phyloP scores from a whole-genome alignment of 37 sponge, comb jelly and placozoan species.

The Haliclona indistincta region DNA sequence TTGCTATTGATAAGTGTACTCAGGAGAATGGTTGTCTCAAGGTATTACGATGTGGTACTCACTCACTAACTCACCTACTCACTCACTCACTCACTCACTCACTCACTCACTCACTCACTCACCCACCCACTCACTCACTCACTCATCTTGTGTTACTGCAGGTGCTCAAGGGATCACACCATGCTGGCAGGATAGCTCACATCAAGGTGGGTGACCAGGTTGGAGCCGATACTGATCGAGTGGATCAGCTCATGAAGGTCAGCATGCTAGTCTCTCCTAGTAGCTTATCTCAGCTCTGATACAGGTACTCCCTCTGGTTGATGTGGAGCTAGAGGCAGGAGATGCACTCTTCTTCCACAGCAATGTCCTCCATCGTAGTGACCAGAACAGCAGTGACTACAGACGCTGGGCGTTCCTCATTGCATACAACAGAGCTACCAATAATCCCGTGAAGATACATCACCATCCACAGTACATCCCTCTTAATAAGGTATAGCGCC shows the following conservation, averaged over 20 bases:
- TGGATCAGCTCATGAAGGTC: constrained; percentile 65
- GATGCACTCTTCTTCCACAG: constrained; percentile 91
- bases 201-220: constrained; percentile 67
- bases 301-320: constrained; percentile 54
- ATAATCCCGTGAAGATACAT: constrained; percentile 63
- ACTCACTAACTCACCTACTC: too few species aligned
- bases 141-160: constrained; percentile 15
- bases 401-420: constrained; percentile 89
- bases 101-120: too few species aligned
- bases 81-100: too few species aligned
- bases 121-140: too few species aligned
- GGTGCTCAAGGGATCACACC: constrained; percentile 85
- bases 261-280: background rate
- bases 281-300: background rate
- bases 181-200: constrained; percentile 80
- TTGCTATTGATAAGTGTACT: constrained; percentile 87
- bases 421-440: constrained; percentile 87
- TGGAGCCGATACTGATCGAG: constrained; percentile 88
- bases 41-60: constrained; percentile 28
- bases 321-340: constrained; percentile 73
- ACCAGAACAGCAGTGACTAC: constrained; percentile 79
- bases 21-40: constrained; percentile 92
- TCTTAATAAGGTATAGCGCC: constrained; percentile 70
- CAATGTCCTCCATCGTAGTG: constrained; percentile 82
- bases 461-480: constrained; percentile 87